Conservation (phyloP, 2,888 invertebrate genomes). For the Ormyrus nitidulus region DNA sequence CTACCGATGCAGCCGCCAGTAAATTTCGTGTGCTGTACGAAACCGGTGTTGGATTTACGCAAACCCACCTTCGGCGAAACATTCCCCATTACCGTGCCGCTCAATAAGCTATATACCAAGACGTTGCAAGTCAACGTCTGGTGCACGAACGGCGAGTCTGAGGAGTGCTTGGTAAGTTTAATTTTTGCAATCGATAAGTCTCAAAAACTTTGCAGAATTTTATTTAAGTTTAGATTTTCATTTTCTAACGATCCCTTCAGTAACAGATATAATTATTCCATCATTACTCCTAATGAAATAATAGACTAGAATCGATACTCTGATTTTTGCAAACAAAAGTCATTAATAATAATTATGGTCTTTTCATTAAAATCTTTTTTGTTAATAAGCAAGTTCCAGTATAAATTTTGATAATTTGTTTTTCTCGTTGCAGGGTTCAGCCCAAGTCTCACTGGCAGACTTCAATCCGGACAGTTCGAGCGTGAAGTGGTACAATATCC, state of each 20-base stretch:
- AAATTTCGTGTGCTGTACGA: conserved; percentile 81
- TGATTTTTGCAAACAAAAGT: no score
- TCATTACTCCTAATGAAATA: no score
- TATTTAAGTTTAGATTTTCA: no score
- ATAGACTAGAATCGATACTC: no score
- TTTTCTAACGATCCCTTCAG: no score
- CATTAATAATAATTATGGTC: no score
- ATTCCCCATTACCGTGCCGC: conserved; percentile 85
- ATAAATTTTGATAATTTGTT: neutral
- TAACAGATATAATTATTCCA: no score
- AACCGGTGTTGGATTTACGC: conserved; percentile 82
- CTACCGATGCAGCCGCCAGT: conserved; percentile 80
- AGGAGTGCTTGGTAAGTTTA: conserved; percentile 89
- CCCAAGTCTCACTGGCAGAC: conserved; percentile 96
- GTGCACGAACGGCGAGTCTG: conserved; percentile 82
- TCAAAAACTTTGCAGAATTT: no score
- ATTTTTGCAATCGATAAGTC: no score
- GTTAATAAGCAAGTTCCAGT: no score
- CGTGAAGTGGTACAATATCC: conserved; percentile 95
- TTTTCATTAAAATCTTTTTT: no score
- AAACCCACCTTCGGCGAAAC: conserved; percentile 88
- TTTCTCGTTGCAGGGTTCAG: conserved; percentile 84
- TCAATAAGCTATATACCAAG: conserved; percentile 88
- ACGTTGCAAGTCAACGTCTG: conserved; percentile 94
- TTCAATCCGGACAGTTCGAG: conserved; percentile 90